Conservation (phyloP, 2,113 vertebrate genomes). For the Geothlypis trichas region DNA sequence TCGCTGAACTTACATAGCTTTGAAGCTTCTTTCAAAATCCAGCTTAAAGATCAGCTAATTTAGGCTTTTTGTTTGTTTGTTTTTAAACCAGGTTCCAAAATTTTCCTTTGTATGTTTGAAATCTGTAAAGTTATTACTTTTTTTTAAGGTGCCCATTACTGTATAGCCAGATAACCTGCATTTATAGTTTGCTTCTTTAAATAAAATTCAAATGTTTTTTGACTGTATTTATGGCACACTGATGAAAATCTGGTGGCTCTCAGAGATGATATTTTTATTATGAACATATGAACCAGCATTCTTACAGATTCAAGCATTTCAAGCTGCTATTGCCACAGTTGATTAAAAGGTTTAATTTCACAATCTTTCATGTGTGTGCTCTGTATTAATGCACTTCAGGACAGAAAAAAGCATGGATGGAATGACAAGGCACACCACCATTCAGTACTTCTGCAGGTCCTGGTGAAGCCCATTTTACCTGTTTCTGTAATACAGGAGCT, state of each 20-base stretch:
- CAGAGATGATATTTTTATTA: not conserved
- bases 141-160: not conserved
- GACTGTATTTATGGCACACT: not conserved
- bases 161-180: not conserved
- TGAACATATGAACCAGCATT: not conserved
- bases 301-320: conserved; percentile 1
- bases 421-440: not conserved
- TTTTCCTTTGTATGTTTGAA: not conserved
- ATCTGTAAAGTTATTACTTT: not conserved
- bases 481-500: not conserved
- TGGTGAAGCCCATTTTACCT: not conserved
- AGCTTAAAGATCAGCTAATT: not conserved
- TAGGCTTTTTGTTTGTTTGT: not conserved
- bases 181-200: conserved; percentile 1
- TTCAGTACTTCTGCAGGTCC: not conserved
- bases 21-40: conserved; percentile 6
- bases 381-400: not conserved
- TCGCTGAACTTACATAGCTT: not conserved
- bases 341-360: not conserved
- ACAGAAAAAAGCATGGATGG: not conserved
- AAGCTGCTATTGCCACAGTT: not conserved
- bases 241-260: not conserved
- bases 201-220: conserved; percentile 17
- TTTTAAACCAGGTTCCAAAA: not conserved
- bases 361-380: not conserved